phyloP scores from a whole-genome alignment of 2,888 invertebrate species.

The Dasypolia templi region DNA sequence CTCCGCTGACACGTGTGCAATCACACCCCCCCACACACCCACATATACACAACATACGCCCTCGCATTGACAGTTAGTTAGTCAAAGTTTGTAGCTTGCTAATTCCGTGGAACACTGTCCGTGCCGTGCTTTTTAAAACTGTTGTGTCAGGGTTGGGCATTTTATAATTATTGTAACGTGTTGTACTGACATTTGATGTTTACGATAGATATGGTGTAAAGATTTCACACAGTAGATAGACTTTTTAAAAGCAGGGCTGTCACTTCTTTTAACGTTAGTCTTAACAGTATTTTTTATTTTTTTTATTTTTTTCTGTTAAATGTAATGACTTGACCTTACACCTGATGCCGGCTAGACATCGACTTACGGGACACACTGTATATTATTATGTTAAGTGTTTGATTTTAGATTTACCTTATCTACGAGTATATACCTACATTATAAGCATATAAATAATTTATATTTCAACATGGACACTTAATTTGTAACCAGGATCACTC shows the following conservation, averaged over 20 bases:
- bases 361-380: too few relatives aligned
- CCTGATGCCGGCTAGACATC: too few relatives aligned
- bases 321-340: too few relatives aligned
- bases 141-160: conserved; percentile 7
- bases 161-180: conserved; percentile 19
- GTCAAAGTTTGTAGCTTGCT: conserved; percentile 46
- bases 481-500: conserved; percentile 40
- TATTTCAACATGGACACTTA: conserved; percentile 13
- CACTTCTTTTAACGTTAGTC: not conserved
- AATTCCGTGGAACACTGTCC: conserved; percentile 51
- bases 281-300: too few relatives aligned
- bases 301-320: too few relatives aligned
- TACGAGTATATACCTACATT: not conserved
- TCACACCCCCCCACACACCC: conserved; percentile 39
- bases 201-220: not conserved
- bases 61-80: conserved; percentile 48
- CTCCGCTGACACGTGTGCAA: conserved; percentile 59
- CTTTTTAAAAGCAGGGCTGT: not conserved
- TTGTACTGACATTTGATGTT: not conserved
- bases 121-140: conserved; percentile 39
- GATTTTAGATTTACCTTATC: not conserved
- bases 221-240: not conserved
- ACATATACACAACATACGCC: conserved; percentile 20
- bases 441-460: not conserved
- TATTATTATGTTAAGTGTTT: not conserved